Evolutionary conservation across 2,797 vertebrate species (phyloP), one percentile per base, ranked within the genome.

Genomic region (Onychomys leucogaster): DNA sequence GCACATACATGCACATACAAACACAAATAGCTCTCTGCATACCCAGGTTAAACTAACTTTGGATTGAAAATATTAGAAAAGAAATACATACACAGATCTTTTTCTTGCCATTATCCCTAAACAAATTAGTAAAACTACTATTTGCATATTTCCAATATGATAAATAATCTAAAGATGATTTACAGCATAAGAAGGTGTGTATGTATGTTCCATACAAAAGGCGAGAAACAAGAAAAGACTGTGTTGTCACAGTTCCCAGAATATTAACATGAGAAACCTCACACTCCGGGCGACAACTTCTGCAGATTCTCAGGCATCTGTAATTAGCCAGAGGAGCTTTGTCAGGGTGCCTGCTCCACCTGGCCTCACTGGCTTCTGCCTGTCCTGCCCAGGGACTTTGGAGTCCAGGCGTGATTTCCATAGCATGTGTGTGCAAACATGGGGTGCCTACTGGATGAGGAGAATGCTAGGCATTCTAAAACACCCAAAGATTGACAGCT

Each of bases 241-340:
- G 7, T 75, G 9, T 82, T 83, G 41, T 89, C 69, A 37, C 55
- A 55, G 88, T 76, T 94, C 27, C 82, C 43, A 55, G 88, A 95
- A 93, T 49, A 95, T 16, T 37, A 32, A 90, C 91, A 75, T 23
- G 43, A 85, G 93, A 89, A 32, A 41, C 16, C 83, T 81, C 77
- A 55, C 76, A 57, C 65, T 43, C 57, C 69, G 81, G 46, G 10
- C 5, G 0, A 2, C 32, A 41, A 65, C 43, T 27, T 82, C 1
- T 7, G 25, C 16, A 52, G 3, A 67, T 34, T 32, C 2, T 0
- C 23, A 76, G 73, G 29, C 6, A 21, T 80, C 81, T 80, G 59
- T 88, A 87, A 95, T 81, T 0, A 96, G 75, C 2, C 9, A 37
- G 55, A 85, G 11, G 71, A 19, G 52, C 65, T 78, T 89, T 78